Percentiles rank a stretch among this genome's conserved stretches.
Evolutionary conservation across 2,113 vertebrate genomes (phyloP).

Genomic region (Xenopus laevis): DNA sequence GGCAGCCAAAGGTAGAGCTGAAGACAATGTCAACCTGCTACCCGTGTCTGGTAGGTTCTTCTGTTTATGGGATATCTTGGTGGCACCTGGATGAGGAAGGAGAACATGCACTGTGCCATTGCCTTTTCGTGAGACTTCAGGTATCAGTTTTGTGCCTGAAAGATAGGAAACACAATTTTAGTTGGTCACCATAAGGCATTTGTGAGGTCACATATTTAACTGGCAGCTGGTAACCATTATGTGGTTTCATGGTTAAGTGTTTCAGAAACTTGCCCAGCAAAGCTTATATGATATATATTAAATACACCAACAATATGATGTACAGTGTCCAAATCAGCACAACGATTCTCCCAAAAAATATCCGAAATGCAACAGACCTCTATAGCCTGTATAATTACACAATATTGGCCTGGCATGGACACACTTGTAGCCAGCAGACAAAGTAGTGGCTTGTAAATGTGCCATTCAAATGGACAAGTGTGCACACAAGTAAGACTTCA

Average conservation of each 20-base stretch:
- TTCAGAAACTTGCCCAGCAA: no score
- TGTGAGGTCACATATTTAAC: no score
- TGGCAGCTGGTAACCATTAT: no score
- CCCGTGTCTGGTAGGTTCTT: slow-evolving; percentile 1
- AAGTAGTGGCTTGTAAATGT: no score
- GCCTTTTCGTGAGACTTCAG: neutral
- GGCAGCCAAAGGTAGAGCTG: slow-evolving; percentile 2
- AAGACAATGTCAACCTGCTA: slow-evolving; percentile 3
- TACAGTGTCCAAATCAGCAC: neutral
- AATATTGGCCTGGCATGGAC: no score
- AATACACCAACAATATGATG: neutral
- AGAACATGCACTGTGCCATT: neutral
- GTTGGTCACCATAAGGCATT: neutral
- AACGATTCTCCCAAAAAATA: neutral
- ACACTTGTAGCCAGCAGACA: no score
- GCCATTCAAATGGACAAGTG: no score
- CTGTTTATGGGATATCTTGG: slow-evolving; percentile 21
- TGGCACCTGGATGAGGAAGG: slow-evolving; percentile 10
- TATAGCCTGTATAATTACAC: no score
- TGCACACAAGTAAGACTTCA: no score
- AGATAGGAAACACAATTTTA: neutral
- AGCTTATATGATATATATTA: neutral
- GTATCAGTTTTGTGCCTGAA: slow-evolving; percentile 8
- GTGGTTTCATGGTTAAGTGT: no score
- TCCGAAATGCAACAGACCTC: no score